Percentiles rank a stretch among this genome's conserved stretches.
phyloP scores from a whole-genome alignment of 2,797 vertebrate genomes.

The Phrynocephalus forsythii region DNA sequence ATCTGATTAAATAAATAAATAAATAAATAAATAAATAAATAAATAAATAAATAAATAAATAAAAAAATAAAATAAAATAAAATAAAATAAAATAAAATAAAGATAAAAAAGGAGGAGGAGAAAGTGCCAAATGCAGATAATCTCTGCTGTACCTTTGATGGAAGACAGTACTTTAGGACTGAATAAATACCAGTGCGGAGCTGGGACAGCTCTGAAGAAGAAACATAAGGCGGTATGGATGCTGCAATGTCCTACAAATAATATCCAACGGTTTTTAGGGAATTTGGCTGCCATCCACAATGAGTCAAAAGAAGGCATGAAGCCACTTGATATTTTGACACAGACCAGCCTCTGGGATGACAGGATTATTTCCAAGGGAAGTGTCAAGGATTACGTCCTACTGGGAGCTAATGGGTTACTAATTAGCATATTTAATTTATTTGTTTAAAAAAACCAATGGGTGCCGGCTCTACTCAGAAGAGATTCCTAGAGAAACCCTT shows the following conservation, averaged over 20 bases:
- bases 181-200: slow-evolving; percentile 32
- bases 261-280: slow-evolving; percentile 53
- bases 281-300: slow-evolving; percentile 69
- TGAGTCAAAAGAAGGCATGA: slow-evolving; percentile 69
- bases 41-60: too few species aligned
- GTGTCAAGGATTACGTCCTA: slow-evolving; percentile 82
- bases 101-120: slow-evolving; percentile 16
- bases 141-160: slow-evolving; percentile 47
- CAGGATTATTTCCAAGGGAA: slow-evolving; percentile 81
- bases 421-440: slow-evolving; percentile 86
- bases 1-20: not conserved
- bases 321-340: slow-evolving; percentile 76
- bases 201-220: slow-evolving; percentile 38
- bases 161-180: slow-evolving; percentile 45
- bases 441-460: slow-evolving; percentile 82
- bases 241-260: slow-evolving; percentile 44
- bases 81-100: too few species aligned
- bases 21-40: too few species aligned
- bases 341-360: slow-evolving; percentile 80
- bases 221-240: slow-evolving; percentile 48
- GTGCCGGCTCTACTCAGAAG: slow-evolving; percentile 78
- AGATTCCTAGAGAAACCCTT: slow-evolving; percentile 78
- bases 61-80: too few species aligned
- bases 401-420: slow-evolving; percentile 83
- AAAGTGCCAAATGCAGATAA: slow-evolving; percentile 38